Conservation (phyloP, 2,113 vertebrate species). For the Noturus placidus region DNA sequence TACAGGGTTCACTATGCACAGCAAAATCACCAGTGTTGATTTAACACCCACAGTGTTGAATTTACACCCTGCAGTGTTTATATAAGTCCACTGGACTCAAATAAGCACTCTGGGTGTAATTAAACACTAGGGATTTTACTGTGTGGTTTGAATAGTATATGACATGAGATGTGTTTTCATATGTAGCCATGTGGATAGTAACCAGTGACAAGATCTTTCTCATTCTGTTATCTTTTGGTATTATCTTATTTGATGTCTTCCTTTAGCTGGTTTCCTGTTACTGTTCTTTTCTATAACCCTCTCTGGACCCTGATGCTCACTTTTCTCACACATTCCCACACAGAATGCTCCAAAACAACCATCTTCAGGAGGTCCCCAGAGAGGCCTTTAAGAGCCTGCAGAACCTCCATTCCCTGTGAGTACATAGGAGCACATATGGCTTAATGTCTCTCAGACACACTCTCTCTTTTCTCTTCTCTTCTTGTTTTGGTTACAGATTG, state of each 20-base stretch:
- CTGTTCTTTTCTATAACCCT: neutral
- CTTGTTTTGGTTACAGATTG: conserved; percentile 31
- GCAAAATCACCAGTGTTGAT: too few relatives aligned
- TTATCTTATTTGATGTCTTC: neutral
- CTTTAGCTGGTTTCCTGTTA: conserved; percentile 1
- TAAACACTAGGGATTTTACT: too few relatives aligned
- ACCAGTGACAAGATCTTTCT: neutral
- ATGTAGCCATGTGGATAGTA: neutral
- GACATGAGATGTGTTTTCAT: neutral
- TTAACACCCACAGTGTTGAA: too few relatives aligned
- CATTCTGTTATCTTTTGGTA: conserved; percentile 1
- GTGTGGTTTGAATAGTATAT: neutral
- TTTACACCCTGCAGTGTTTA: too few relatives aligned
- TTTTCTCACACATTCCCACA: conserved; percentile 26
- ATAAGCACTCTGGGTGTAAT: too few relatives aligned
- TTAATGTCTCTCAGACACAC: conserved; percentile 42
- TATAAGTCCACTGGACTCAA: too few relatives aligned
- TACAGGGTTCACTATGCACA: neutral
- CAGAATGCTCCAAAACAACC: conserved; percentile 96
- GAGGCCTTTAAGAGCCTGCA: conserved; percentile 84
- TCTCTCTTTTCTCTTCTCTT: conserved; percentile 4
- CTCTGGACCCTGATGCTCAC: neutral
- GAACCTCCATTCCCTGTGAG: conserved; percentile 89
- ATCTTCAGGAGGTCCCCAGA: conserved; percentile 80
- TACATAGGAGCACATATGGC: conserved; percentile 53